These are phyloP conservation scores for Morphnarchus princeps DNA, from an alignment of 2,113 vertebrate species.

Conservation along the genomic window DNA sequence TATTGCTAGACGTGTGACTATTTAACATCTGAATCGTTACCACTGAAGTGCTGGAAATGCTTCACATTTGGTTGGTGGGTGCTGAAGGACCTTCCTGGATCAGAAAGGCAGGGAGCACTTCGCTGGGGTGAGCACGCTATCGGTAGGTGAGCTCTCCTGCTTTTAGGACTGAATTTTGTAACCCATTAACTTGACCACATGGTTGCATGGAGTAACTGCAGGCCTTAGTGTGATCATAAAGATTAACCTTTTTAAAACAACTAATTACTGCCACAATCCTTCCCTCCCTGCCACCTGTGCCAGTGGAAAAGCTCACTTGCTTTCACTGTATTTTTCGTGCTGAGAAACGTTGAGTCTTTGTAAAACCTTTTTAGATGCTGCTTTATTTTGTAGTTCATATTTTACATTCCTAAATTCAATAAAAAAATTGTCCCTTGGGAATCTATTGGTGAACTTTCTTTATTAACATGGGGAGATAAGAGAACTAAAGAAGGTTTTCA, in stretches of 20 bases:
- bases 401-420: neutral
- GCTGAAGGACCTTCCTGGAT: neutral
- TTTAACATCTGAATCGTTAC: rapidly evolving
- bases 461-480: neutral
- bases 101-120: rapidly evolving
- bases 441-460: neutral
- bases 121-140: rapidly evolving
- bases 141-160: neutral
- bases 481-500: neutral
- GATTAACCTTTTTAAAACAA: neutral
- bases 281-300: neutral
- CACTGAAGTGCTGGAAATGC: neutral
- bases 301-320: neutral
- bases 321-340: neutral
- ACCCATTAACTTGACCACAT: rapidly evolving
- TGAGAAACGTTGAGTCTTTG: neutral
- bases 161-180: neutral
- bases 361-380: neutral
- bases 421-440: neutral
- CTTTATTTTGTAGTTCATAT: neutral
- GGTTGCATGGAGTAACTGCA: neutral
- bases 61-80: rapidly evolving
- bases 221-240: neutral
- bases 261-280: neutral
- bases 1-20: rapidly evolving